Base-by-base conservation (phyloP, 2,113 vertebrate genomes). In the Rhipidura dahli region DNA sequence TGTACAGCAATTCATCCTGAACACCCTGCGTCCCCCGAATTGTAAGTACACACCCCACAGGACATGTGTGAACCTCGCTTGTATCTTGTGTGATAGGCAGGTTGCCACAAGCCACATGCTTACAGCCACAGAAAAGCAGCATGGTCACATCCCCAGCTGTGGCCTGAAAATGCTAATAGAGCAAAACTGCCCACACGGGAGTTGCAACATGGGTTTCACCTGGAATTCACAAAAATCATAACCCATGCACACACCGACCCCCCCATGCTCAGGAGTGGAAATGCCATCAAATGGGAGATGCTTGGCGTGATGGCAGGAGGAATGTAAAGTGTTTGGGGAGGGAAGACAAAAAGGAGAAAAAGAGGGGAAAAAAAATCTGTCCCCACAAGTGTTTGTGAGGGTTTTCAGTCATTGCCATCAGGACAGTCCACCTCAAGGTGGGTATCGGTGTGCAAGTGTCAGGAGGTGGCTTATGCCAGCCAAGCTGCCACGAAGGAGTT, bases 1-100 rank as follows among this genome's bases (percentile, higher is more conserved):
- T 98, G 98, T 98, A 97, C 98, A 98, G 96, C 98, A 98, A 97
- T 98, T 98, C 98, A 98, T 98, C 97, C 97, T 90, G 98, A 98
- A 96, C 97, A 97, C 97, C 97, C 97, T 97, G 94, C 97, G 91
- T 98, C 95, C 97, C 97, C 97, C 87, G 91, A 98, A 97, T 98
- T 98, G 97, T 98, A 98, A 98, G 98, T 98, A 98, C 97, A 90
- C 89, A 97, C 97, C 91, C 84, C 51, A 33, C 91, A 85, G 93
- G 96, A 93, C 90, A 53, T 60, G 26, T 87, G 47, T 61, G 95
- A 97, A 91, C 96, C 90, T 94, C 51, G 8, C 91, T 91, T 44
- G 92, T 92, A 85, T 94, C 89, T 95, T 91, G 60, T 78, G 71
- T 35, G 27, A 60, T 79, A 96, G 97, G 69, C 92, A 96, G 76